Percentiles rank a stretch among this genome's conserved stretches.
These are phyloP conservation scores for Drosophila bifasciata DNA, from an alignment of 1,140 invertebrate genomes.

Conservation along the genomic window DNA sequence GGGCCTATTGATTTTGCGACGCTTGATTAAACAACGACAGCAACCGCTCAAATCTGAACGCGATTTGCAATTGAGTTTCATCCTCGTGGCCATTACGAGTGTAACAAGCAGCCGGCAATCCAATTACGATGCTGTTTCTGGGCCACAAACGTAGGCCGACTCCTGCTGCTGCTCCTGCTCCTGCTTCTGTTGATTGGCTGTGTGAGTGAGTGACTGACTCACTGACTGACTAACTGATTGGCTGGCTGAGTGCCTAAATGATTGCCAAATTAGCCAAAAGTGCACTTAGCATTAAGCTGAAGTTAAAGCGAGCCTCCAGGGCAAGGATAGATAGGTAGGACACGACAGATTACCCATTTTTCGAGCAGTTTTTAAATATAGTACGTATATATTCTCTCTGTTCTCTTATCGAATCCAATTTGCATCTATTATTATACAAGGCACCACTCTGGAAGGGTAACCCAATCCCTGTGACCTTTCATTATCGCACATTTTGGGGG, in stretches of 20 bases:
- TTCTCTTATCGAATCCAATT: slow-evolving; percentile 15
- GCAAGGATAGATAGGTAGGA: neutral
- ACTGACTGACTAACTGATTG: slow-evolving; percentile 41
- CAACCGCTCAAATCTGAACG: slow-evolving; percentile 27
- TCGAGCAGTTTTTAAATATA: neutral
- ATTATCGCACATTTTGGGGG: slow-evolving; percentile 41
- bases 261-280: slow-evolving; percentile 69
- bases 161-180: slow-evolving; percentile 1
- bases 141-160: slow-evolving; percentile 19
- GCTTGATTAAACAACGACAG: slow-evolving; percentile 62
- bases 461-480: slow-evolving; percentile 26
- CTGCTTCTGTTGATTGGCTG: slow-evolving; percentile 28
- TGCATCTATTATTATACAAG: slow-evolving; percentile 37
- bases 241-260: slow-evolving; percentile 60
- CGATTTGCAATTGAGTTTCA: slow-evolving; percentile 47
- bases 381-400: neutral
- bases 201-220: slow-evolving; percentile 20
- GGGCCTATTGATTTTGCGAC: slow-evolving; percentile 63
- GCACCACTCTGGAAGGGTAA: slow-evolving; percentile 6
- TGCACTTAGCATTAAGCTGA: slow-evolving; percentile 52
- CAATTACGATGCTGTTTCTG: slow-evolving; percentile 59
- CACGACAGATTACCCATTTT: slow-evolving; percentile 12
- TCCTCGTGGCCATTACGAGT: slow-evolving; percentile 40
- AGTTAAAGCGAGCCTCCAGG: neutral
- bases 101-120: slow-evolving; percentile 51